Evolutionary conservation across 2,113 vertebrate species (phyloP), one percentile per base, ranked within the genome.

Genomic region (Pterophyllum scalare): DNA sequence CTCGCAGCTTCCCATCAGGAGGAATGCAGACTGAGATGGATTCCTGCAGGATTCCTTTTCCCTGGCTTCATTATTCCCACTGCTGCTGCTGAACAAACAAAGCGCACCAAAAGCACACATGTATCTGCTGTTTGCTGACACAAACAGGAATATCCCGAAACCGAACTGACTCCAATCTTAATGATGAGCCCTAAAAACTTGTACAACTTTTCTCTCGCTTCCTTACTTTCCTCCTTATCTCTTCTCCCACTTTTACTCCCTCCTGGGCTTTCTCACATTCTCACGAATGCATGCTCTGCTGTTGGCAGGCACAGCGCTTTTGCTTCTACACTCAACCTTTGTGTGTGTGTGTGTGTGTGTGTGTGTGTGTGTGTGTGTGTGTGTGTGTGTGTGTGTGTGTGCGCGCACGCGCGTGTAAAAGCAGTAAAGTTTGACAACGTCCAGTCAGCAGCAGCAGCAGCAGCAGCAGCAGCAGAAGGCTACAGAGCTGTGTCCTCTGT

Each of bases 11-110:
- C 49, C 59, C 77, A 88, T 83, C 80, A 83, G 87, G 77, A 94
- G 88, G 90, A 94, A 91, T 92, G 90, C 89, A 92, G 89, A 81
- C 90, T 81, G 88, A 92, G 86, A 87, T 81, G 79, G 78, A 89
- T 91, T 92, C 92, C 84, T 93, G 81, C 84, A 92, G 88, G 90
- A 92, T 91, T 93, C 87, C 84, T 88, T 38, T 54, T 86, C 85
- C 64, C 87, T 80, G 72, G 61, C 80, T 88, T 90, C 87, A 85
- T 91, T 89, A 89, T 91, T 90, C 91, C 90, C 89, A 83, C 38
- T 70, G 76, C 80, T 1, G 57, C 76, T 20, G 35, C 49, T 75
- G 77, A 84, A 56, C 75, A 85, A 72, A 88, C 70, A 85, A 43
- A 35, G 75, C 60, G 19, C 20, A 59, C 35, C 38, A 20, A 57